A percentile compares a stretch with the other conserved stretches of the same genome.
These are phyloP conservation scores for Mus minutoides DNA, from an alignment of 2,797 vertebrate species.

Conservation along the genomic window DNA sequence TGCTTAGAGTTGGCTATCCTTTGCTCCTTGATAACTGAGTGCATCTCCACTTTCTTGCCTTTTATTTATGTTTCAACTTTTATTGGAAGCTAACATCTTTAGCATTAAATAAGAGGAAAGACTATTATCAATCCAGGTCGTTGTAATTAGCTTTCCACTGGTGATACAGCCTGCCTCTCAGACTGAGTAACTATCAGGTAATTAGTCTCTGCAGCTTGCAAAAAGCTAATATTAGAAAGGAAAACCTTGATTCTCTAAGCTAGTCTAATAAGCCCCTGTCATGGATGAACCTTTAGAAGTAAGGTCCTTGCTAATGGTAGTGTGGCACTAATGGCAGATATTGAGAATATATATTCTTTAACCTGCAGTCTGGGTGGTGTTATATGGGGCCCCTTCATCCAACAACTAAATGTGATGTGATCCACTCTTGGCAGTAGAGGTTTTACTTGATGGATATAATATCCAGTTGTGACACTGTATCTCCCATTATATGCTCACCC, in stretches of 20 bases:
- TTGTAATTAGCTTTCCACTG: neutral
- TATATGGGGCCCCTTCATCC: neutral
- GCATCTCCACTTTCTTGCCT: neutral
- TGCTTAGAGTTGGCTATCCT: too few relatives aligned
- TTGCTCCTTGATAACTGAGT: neutral
- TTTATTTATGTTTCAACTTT: neutral
- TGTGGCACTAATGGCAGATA: neutral
- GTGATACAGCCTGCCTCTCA: too few relatives aligned
- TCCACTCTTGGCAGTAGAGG: neutral
- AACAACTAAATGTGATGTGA: neutral
- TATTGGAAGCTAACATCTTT: neutral
- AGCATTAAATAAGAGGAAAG: neutral
- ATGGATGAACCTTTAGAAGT: neutral
- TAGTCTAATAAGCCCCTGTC: neutral
- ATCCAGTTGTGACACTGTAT: neutral
- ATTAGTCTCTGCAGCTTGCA: neutral
- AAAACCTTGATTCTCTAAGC: neutral
- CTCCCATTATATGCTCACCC: neutral
- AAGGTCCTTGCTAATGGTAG: neutral
- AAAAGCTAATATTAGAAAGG: neutral
- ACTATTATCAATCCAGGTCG: neutral
- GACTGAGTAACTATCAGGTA: neutral
- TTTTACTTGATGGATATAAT: neutral
- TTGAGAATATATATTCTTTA: neutral
- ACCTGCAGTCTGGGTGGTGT: neutral